Evolutionary conservation across 2,113 vertebrate species (phyloP).

Genomic region (Physeter macrocephalus): DNA sequence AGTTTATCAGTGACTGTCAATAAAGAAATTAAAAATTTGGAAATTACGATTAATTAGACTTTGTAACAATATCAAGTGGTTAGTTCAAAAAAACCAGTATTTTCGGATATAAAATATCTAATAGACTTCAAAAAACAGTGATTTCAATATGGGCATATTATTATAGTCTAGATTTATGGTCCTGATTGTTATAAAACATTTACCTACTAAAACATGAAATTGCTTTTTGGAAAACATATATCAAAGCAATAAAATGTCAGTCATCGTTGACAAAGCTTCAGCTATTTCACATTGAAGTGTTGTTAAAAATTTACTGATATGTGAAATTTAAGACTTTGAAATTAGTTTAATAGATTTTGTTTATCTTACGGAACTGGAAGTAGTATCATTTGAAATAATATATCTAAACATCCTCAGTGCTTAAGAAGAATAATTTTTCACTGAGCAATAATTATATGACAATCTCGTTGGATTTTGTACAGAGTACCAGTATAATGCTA

Average conservation of each 20-base stretch:
- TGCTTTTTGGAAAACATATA: not conserved
- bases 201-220: not conserved
- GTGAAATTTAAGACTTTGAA: conserved; percentile 17
- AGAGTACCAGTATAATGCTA: not conserved
- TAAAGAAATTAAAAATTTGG: not conserved
- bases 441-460: not conserved
- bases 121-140: not conserved
- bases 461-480: not conserved
- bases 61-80: not conserved
- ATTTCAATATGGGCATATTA: not conserved
- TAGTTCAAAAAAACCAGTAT: conserved; percentile 30
- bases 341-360: not conserved
- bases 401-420: not conserved
- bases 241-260: not conserved
- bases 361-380: not conserved
- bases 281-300: not conserved
- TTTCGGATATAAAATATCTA: not conserved
- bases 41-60: not conserved
- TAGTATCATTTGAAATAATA: not conserved
- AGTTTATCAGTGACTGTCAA: not conserved
- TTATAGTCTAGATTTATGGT: not conserved
- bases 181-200: not conserved
- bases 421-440: not conserved
- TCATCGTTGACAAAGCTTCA: not conserved
- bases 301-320: not conserved